phyloP scores from a whole-genome alignment of 2,888 invertebrate genomes.

The Peribatodes rhomboidaria region DNA sequence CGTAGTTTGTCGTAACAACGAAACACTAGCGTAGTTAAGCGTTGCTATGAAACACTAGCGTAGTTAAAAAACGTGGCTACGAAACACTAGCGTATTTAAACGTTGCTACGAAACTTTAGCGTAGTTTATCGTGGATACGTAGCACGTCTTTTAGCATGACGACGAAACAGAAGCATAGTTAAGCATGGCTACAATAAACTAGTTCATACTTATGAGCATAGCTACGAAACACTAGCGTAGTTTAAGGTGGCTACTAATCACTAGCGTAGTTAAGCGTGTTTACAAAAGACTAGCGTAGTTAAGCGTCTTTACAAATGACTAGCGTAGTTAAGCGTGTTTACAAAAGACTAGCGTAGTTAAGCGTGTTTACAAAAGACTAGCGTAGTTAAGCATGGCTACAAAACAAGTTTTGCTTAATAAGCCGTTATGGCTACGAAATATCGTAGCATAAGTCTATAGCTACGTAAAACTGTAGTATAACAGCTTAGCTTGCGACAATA shows the following conservation, averaged over 20 bases:
- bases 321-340: neutral
- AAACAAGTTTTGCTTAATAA: neutral
- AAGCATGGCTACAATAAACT: neutral
- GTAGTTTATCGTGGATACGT: neutral
- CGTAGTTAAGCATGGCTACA: constrained; percentile 1
- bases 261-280: too few relatives aligned
- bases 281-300: neutral
- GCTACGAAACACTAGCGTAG: neutral
- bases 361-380: too few relatives aligned
- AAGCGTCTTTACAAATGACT: neutral
- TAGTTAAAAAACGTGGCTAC: neutral
- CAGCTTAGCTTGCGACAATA: too few relatives aligned
- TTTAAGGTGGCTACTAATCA: constrained; percentile 2
- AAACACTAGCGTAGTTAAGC: neutral
- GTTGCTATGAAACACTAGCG: neutral
- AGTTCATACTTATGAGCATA: neutral
- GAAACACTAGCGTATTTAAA: neutral
- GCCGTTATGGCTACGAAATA: constrained; percentile 3
- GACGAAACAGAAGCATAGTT: neutral
- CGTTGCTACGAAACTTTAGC: neutral
- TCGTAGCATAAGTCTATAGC: neutral
- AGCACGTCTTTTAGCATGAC: neutral
- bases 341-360: neutral
- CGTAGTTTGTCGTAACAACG: neutral
- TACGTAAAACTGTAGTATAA: neutral